Percentiles rank a stretch among this genome's conserved stretches.
These are phyloP conservation scores for Acrossocheilus wenchowensis DNA, from an alignment of 2,797 vertebrate genomes.

Conservation along the genomic window DNA sequence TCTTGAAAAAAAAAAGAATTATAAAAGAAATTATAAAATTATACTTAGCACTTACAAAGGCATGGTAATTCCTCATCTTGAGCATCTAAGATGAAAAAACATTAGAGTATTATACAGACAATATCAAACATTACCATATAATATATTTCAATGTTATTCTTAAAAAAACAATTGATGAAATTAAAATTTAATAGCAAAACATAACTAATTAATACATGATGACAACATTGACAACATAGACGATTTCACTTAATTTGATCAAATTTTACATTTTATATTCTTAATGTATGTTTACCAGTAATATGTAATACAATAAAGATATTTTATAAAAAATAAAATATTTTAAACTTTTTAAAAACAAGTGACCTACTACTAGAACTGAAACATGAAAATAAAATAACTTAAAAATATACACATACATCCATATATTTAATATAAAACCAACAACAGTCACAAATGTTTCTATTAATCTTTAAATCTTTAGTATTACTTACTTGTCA, in stretches of 20 bases:
- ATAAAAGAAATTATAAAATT: background rate
- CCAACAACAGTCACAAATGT: background rate
- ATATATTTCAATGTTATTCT: background rate
- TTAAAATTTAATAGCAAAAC: background rate
- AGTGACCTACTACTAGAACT: background rate
- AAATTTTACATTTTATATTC: background rate
- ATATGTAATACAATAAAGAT: background rate
- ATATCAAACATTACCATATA: background rate
- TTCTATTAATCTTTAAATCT: background rate
- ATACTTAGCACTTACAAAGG: constrained; percentile 78
- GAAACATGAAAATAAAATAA: background rate
- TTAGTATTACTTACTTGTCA: constrained; percentile 81
- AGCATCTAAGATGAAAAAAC: constrained; percentile 67
- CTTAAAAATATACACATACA: background rate
- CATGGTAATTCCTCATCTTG: constrained; percentile 80
- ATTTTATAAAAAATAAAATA: background rate
- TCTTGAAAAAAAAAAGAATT: background rate
- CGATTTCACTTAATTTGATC: background rate
- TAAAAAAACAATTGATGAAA: background rate
- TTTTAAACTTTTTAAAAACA: background rate
- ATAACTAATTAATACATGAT: background rate
- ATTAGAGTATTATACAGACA: background rate
- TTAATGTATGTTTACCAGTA: background rate
- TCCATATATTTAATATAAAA: background rate
- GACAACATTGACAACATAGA: background rate